These are phyloP conservation scores for Dipodomys merriami DNA, from an alignment of 2,113 vertebrate species.

Conservation along the genomic window DNA sequence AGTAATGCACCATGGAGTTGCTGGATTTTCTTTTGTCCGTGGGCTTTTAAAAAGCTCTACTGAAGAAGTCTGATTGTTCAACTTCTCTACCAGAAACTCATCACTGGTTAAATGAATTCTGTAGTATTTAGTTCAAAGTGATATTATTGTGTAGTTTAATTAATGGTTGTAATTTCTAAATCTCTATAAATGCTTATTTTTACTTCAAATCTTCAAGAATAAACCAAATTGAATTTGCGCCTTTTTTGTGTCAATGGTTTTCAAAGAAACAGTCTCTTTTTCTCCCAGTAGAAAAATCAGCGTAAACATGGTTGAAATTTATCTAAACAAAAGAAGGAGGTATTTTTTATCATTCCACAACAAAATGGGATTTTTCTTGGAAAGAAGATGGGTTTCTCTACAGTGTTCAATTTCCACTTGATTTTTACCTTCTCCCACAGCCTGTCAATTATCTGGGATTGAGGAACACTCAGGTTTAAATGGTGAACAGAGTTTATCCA, in stretches of 20 bases:
- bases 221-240: conserved; percentile 62
- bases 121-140: conserved; percentile 68
- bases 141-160: conserved; percentile 72
- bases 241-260: conserved; percentile 65
- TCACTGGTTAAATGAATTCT: conserved; percentile 59
- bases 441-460: conserved; percentile 74
- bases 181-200: conserved; percentile 71
- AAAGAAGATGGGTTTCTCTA: conserved; percentile 69
- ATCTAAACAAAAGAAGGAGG: conserved; percentile 61
- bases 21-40: conserved; percentile 49
- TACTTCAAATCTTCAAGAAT: conserved; percentile 57
- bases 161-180: conserved; percentile 74
- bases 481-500: conserved; percentile 76
- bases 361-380: conserved; percentile 66
- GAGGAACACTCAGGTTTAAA: conserved; percentile 71
- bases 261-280: conserved; percentile 69
- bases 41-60: conserved; percentile 51
- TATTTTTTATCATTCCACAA: conserved; percentile 70
- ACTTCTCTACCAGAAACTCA: conserved; percentile 67
- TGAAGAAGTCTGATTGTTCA: conserved; percentile 65
- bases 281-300: conserved; percentile 60
- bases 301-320: conserved; percentile 55
- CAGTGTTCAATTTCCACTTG: conserved; percentile 65
- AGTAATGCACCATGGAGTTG: conserved; percentile 20
- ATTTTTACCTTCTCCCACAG: conserved; percentile 68